phyloP scores from a whole-genome alignment of 2,797 vertebrate species.

The Aulostomus chinensis region DNA sequence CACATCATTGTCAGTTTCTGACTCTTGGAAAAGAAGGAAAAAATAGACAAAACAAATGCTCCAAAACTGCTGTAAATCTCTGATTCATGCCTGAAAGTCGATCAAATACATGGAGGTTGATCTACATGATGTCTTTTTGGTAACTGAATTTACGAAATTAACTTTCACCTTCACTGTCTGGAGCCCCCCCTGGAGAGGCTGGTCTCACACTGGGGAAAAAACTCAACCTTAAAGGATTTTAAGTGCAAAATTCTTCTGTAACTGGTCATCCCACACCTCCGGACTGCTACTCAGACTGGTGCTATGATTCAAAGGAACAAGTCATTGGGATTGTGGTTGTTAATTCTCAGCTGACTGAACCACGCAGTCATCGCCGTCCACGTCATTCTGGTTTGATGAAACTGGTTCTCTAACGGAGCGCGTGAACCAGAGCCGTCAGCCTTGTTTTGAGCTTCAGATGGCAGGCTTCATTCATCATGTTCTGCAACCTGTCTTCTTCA shows the following conservation, averaged over 20 bases:
- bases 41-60: too few species aligned
- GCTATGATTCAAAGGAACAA: conserved; percentile 42
- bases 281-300: conserved; percentile 9
- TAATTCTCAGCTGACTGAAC: conserved; percentile 32
- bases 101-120: too few species aligned
- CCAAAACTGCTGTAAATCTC: too few species aligned
- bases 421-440: conserved; percentile 21
- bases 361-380: conserved; percentile 34
- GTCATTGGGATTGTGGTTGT: conserved; percentile 26
- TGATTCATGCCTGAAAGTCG: too few species aligned
- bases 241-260: neutral
- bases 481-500: conserved; percentile 9
- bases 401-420: conserved; percentile 28
- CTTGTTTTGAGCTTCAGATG: conserved; percentile 10
- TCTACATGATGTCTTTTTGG: too few species aligned
- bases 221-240: conserved; percentile 2
- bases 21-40: too few species aligned
- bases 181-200: too few species aligned
- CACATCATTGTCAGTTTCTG: too few species aligned
- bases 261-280: conserved; percentile 14
- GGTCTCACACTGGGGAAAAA: too few species aligned
- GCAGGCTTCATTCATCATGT: conserved; percentile 19
- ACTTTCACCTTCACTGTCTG: too few species aligned
- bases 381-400: conserved; percentile 11
- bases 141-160: too few species aligned